A percentile compares a stretch with the other conserved stretches of the same genome.
phyloP scores from a whole-genome alignment of 2,113 vertebrate species.

The Apus apus region DNA sequence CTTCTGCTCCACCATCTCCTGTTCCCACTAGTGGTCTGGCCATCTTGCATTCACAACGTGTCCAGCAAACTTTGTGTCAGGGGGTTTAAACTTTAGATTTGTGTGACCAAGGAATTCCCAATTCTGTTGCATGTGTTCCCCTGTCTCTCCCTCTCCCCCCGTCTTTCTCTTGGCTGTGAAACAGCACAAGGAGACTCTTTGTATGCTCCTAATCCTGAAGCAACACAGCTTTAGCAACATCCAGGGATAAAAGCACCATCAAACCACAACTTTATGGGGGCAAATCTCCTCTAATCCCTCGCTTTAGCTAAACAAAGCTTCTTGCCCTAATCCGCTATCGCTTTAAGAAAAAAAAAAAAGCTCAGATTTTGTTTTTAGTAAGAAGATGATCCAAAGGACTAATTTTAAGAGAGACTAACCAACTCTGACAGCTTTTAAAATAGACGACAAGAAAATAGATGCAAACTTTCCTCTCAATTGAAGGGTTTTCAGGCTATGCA shows the following conservation, averaged over 20 bases:
- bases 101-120: conserved; percentile 75
- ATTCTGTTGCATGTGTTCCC: conserved; percentile 71
- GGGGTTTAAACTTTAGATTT: conserved; percentile 76
- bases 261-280: conserved; percentile 97
- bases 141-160: conserved; percentile 79
- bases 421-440: conserved; percentile 94
- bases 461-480: conserved; percentile 78
- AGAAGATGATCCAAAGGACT: conserved; percentile 93
- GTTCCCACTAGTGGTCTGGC: conserved; percentile 52
- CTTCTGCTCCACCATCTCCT: not conserved
- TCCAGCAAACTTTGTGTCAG: conserved; percentile 77
- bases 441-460: conserved; percentile 78
- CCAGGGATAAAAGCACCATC: conserved; percentile 98
- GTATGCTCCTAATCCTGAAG: conserved; percentile 92
- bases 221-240: conserved; percentile 96
- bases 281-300: conserved; percentile 98
- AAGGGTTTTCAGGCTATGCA: conserved; percentile 70
- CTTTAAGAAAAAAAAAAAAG: conserved; percentile 79
- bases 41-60: conserved; percentile 72
- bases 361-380: conserved; percentile 90
- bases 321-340: conserved; percentile 92
- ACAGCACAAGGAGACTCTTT: conserved; percentile 95
- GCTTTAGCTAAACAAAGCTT: conserved; percentile 97
- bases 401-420: conserved; percentile 94
- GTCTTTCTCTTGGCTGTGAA: conserved; percentile 86